Percentiles rank a stretch among this genome's conserved stretches.
Evolutionary conservation across 2,888 invertebrate genomes (phyloP).

Genomic region (Oxytorus armatus): DNA sequence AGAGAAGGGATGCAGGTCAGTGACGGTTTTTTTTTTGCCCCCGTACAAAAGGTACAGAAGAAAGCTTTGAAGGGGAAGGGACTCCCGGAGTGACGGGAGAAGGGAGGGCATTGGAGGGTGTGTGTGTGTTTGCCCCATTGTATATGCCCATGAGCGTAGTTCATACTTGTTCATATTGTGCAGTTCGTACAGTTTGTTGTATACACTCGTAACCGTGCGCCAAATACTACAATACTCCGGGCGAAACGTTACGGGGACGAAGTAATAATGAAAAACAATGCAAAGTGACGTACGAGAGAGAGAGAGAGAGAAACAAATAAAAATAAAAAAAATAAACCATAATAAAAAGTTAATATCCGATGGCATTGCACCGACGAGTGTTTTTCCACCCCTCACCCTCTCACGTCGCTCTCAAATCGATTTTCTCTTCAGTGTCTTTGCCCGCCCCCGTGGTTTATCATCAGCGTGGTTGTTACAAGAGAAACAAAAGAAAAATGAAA

Average conservation of each 20-base stretch:
- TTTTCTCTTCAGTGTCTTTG: not conserved
- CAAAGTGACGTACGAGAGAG: slow-evolving; percentile 18
- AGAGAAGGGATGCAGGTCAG: slow-evolving; percentile 34
- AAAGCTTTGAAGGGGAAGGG: slow-evolving; percentile 40
- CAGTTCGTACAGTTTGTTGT: slow-evolving; percentile 30
- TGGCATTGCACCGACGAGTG: slow-evolving; percentile 65
- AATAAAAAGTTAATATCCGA: slow-evolving; percentile 82
- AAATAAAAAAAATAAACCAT: slow-evolving; percentile 60
- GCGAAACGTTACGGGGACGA: slow-evolving; percentile 21
- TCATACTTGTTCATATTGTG: slow-evolving; percentile 77
- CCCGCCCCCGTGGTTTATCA: not conserved
- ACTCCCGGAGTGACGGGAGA: slow-evolving; percentile 62
- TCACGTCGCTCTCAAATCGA: not conserved
- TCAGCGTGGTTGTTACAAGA: not conserved
- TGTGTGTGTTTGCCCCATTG: slow-evolving; percentile 75
- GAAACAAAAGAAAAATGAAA: not conserved
- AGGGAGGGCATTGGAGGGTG: too few relatives aligned
- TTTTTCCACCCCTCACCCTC: not conserved
- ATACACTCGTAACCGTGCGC: slow-evolving; percentile 48
- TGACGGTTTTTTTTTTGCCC: slow-evolving; percentile 34
- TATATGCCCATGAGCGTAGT: slow-evolving; percentile 74
- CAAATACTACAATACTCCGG: too few relatives aligned
- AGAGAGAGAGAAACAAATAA: too few relatives aligned
- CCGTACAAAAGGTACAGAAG: slow-evolving; percentile 36
- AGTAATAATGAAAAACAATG: slow-evolving; percentile 45